Percentiles rank a stretch among this genome's conserved stretches.
Conservation (phyloP, 2,888 invertebrate species). For the Pherbina coryleti region DNA sequence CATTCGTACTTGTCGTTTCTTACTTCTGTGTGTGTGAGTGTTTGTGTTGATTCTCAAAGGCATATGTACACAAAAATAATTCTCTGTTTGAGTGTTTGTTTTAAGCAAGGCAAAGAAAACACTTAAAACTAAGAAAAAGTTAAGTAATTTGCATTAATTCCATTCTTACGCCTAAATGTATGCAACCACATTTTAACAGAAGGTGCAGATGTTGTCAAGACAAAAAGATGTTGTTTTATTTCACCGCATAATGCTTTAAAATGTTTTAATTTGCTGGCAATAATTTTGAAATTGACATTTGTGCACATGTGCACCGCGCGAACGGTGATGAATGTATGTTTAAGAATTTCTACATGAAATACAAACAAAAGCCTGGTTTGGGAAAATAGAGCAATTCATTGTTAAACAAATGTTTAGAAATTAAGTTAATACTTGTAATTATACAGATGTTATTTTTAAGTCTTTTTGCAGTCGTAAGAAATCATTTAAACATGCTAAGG, state of each 20-base stretch:
- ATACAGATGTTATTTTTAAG: too few relatives aligned
- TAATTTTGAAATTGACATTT: conserved; percentile 36
- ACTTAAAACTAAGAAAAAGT: conserved; percentile 21
- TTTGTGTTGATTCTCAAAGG: neutral
- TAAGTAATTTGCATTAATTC: conserved; percentile 33
- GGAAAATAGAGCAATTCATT: too few relatives aligned
- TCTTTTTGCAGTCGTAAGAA: too few relatives aligned
- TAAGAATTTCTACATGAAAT: neutral
- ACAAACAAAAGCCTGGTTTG: neutral
- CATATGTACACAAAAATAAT: too few relatives aligned
- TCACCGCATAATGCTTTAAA: neutral
- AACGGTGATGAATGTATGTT: conserved; percentile 7
- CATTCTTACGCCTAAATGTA: conserved; percentile 34
- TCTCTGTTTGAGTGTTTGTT: conserved; percentile 9
- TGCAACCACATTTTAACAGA: conserved; percentile 28
- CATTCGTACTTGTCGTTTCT: neutral
- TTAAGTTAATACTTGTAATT: too few relatives aligned
- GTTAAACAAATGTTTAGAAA: too few relatives aligned
- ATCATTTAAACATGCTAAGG: too few relatives aligned
- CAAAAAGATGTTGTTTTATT: conserved; percentile 23
- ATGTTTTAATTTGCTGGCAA: conserved; percentile 29
- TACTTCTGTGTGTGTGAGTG: neutral
- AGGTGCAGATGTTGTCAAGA: conserved; percentile 18
- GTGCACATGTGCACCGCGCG: conserved; percentile 38
- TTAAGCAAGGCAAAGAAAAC: neutral